These are phyloP conservation scores for Rhizoglyphus robini DNA, from an alignment of 1,140 invertebrate genomes.

Conservation along the genomic window DNA sequence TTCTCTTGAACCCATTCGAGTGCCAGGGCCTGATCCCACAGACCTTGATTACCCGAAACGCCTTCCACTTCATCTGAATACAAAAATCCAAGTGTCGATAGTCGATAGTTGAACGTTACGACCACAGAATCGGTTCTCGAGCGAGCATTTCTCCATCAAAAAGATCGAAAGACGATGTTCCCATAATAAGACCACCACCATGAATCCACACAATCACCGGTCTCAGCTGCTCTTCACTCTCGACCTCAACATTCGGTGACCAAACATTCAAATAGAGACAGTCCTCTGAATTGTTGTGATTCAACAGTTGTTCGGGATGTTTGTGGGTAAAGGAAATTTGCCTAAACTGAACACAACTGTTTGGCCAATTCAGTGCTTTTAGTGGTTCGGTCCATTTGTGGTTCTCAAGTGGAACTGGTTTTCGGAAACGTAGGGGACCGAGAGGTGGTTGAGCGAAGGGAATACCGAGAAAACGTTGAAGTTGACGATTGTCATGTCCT, in stretches of 20 bases:
- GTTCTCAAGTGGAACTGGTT: slow-evolving; percentile 30
- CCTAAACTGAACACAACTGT: slow-evolving; percentile 49
- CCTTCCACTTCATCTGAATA: slow-evolving; percentile 13
- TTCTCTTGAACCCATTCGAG: slow-evolving; percentile 63
- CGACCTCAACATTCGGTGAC: slow-evolving; percentile 40
- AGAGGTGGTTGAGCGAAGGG: slow-evolving; percentile 84
- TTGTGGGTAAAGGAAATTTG: slow-evolving; percentile 50
- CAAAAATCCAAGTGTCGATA: slow-evolving; percentile 18
- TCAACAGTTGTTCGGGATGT: slow-evolving; percentile 47
- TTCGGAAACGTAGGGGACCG: slow-evolving; percentile 67
- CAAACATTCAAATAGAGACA: slow-evolving; percentile 89
- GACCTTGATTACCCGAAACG: slow-evolving; percentile 40
- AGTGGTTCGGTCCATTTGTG: slow-evolving; percentile 11
- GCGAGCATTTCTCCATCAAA: slow-evolving; percentile 73
- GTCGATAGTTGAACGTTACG: slow-evolving; percentile 42
- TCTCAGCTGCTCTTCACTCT: background rate
- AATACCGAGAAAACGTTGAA: slow-evolving; percentile 57
- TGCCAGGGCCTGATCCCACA: slow-evolving; percentile 37
- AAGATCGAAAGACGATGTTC: slow-evolving; percentile 57
- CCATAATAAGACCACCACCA: slow-evolving; percentile 88
- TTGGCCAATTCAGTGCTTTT: slow-evolving; percentile 36
- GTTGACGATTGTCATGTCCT: background rate
- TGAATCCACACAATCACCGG: slow-evolving; percentile 94
- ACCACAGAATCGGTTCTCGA: slow-evolving; percentile 67
- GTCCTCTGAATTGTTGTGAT: slow-evolving; percentile 59